Conservation (phyloP, 2,113 vertebrate genomes). For the Mesocricetus auratus region DNA sequence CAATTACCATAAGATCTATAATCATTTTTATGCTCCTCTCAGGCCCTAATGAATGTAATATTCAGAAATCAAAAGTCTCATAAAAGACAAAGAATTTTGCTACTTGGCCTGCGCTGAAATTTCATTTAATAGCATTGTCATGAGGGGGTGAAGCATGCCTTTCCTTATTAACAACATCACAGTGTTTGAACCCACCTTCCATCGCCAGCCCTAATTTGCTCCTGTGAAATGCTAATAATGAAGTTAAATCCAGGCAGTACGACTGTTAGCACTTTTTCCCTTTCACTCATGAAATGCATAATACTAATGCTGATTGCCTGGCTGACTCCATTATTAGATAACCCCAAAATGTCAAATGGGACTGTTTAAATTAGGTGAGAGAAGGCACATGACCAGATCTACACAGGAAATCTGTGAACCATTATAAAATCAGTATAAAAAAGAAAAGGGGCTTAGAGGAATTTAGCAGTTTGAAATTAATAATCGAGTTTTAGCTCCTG, state of each 20-base stretch:
- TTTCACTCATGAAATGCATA: slow-evolving; percentile 62
- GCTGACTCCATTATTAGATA: slow-evolving; percentile 79
- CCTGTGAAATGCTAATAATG: slow-evolving; percentile 76
- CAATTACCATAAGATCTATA: slow-evolving; percentile 58
- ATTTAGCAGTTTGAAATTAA: slow-evolving; percentile 78
- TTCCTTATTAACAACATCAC: slow-evolving; percentile 69
- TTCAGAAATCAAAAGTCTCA: slow-evolving; percentile 33
- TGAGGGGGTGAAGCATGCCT: neutral
- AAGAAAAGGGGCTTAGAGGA: slow-evolving; percentile 70
- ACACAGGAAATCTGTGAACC: slow-evolving; percentile 56
- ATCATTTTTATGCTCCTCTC: slow-evolving; percentile 57
- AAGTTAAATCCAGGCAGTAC: slow-evolving; percentile 72
- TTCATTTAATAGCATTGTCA: slow-evolving; percentile 49
- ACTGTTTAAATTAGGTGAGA: slow-evolving; percentile 72
- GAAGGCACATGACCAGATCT: slow-evolving; percentile 67
- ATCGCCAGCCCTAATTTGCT: slow-evolving; percentile 49
- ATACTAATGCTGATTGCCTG: slow-evolving; percentile 62
- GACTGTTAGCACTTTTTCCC: neutral
- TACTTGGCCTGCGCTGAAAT: slow-evolving; percentile 14
- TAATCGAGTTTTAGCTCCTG: slow-evolving; percentile 61
- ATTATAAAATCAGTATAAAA: slow-evolving; percentile 69
- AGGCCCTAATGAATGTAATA: slow-evolving; percentile 72
- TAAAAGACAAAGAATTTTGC: slow-evolving; percentile 66
- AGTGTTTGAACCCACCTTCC: slow-evolving; percentile 65
- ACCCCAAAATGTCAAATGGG: slow-evolving; percentile 69